Percentiles rank a stretch among this genome's conserved stretches.
Evolutionary conservation across 2,797 vertebrate genomes (phyloP).

Genomic region (Smutsia temminckii): DNA sequence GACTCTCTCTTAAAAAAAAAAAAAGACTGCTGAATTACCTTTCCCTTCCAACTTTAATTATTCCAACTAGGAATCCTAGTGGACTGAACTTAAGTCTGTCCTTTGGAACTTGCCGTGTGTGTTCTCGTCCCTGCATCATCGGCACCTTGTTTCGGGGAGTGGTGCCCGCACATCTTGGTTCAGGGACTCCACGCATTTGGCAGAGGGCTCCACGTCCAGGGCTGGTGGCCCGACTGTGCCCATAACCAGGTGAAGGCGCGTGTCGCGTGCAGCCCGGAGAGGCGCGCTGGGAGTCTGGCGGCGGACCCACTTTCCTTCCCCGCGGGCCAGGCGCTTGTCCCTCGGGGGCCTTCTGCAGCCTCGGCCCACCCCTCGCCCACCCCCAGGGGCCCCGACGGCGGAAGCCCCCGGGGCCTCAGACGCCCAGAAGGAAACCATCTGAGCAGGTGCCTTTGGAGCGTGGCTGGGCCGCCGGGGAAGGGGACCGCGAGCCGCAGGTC

Average conservation of each 20-base stretch:
- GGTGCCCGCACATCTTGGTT: neutral
- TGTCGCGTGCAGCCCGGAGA: no score
- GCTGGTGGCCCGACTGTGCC: neutral
- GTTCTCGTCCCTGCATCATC: neutral
- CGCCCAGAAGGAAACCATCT: neutral
- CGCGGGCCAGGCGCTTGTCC: rapidly evolving
- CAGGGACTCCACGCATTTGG: neutral
- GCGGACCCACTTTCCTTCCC: neutral
- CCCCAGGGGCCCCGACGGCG: rapidly evolving
- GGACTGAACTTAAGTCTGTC: neutral
- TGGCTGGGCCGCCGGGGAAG: neutral
- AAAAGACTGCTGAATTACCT: neutral
- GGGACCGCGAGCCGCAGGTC: neutral
- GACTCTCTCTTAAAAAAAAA: neutral
- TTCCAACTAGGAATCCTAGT: neutral
- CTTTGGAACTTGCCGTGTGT: neutral
- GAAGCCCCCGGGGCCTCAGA: neutral
- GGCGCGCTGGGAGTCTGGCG: neutral
- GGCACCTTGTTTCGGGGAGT: no score
- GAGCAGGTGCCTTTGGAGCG: neutral
- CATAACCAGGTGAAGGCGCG: neutral
- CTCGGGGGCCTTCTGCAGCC: neutral
- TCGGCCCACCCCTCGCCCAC: neutral
- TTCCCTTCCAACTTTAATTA: neutral
- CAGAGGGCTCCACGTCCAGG: neutral